A percentile compares a stretch with the other conserved stretches of the same genome.
Evolutionary conservation across 2,113 vertebrate species (phyloP).

Genomic region (Podarcis muralis): DNA sequence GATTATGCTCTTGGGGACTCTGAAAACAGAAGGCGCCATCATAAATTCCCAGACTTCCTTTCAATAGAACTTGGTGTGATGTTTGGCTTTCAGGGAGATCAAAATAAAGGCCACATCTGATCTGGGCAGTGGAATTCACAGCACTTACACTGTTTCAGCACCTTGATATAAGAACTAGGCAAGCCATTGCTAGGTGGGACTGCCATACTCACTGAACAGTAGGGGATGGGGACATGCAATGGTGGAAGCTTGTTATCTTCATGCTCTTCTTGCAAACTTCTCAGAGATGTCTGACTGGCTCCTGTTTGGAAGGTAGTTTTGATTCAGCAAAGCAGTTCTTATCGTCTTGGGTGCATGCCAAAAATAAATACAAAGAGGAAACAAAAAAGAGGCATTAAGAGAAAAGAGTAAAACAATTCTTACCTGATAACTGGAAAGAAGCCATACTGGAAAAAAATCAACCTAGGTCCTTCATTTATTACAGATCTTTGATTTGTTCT

Average conservation of each 20-base stretch:
- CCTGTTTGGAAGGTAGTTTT: neutral
- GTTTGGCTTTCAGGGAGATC: neutral
- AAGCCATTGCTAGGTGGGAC: neutral
- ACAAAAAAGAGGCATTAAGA: neutral
- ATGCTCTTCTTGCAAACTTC: neutral
- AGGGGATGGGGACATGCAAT: neutral
- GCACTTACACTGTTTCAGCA: neutral
- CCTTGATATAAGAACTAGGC: neutral
- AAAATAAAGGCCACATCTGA: neutral
- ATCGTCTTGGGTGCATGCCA: neutral
- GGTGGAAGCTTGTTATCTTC: neutral
- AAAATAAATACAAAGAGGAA: neutral
- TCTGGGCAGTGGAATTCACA: neutral
- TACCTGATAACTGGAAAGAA: too few relatives aligned
- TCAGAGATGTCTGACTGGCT: neutral
- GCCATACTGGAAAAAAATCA: neutral
- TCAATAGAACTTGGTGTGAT: neutral
- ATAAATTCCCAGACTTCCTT: conserved; percentile 19
- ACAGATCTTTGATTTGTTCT: neutral
- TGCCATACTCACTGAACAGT: neutral
- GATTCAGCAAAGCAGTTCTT: neutral
- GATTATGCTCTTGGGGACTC: conserved; percentile 7
- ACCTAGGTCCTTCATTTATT: neutral
- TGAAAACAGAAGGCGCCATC: neutral
- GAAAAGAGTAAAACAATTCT: neutral